Conservation (phyloP, 2,888 invertebrate genomes). For the Ptychoptera contaminata region DNA sequence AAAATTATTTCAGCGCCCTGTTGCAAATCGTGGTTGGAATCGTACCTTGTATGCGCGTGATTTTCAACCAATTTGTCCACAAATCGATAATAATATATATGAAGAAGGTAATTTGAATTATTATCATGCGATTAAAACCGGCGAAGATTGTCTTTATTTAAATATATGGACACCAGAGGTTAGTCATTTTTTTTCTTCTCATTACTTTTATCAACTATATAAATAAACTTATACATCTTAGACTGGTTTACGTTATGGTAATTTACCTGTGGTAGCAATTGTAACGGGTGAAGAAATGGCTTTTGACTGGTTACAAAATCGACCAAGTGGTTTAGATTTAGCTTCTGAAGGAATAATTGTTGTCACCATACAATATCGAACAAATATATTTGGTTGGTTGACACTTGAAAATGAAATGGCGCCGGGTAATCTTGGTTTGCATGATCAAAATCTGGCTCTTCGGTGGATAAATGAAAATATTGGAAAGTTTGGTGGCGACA, state of each 20-base stretch:
- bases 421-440: conserved; percentile 71
- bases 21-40: conserved; percentile 47
- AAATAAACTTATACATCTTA: conserved; percentile 11
- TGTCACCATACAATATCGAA: conserved; percentile 51
- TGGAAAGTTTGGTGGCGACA: conserved; percentile 64
- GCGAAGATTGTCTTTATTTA: conserved; percentile 76
- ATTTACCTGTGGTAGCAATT: conserved; percentile 40
- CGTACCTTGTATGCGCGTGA: conserved; percentile 51
- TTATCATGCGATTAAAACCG: too few species aligned
- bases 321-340: conserved; percentile 52
- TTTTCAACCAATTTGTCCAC: conserved; percentile 53
- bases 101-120: conserved; percentile 16
- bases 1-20: conserved; percentile 41
- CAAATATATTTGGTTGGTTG: conserved; percentile 55
- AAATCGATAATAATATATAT: conserved; percentile 31
- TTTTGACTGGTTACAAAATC: conserved; percentile 41
- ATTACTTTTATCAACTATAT: neutral
- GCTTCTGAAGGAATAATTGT: conserved; percentile 55
- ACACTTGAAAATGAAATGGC: conserved; percentile 37
- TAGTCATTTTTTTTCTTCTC: conserved; percentile 11
- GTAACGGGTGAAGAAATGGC: conserved; percentile 40
- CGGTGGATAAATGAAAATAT: conserved; percentile 65
- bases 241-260: conserved; percentile 31
- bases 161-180: conserved; percentile 82
- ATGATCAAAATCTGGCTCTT: conserved; percentile 71